A percentile compares a stretch with the other conserved stretches of the same genome.
Evolutionary conservation across 1,140 invertebrate species (phyloP).

Genomic region (Aplysia californica): DNA sequence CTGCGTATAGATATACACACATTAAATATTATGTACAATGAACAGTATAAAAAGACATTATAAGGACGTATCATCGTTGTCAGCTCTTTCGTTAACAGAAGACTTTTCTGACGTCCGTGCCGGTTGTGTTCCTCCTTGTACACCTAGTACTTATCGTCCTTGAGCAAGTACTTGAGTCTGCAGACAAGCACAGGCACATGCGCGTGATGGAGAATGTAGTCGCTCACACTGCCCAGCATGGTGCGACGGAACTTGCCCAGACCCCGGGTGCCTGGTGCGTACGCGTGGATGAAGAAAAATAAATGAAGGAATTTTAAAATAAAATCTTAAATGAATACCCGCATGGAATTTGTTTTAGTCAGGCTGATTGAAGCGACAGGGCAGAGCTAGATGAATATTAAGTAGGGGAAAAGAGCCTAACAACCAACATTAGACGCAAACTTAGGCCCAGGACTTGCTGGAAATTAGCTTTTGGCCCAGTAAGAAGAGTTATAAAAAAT

Average conservation of each 20-base stretch:
- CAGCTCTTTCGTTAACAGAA: not conserved
- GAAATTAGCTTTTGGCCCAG: too few species aligned
- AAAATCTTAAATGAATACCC: not conserved
- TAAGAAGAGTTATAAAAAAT: too few species aligned
- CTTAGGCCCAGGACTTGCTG: too few species aligned
- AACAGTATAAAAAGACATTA: not conserved
- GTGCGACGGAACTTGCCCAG: slow-evolving; percentile 31
- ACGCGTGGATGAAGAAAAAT: too few species aligned
- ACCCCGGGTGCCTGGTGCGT: slow-evolving; percentile 32
- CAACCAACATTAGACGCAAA: too few species aligned
- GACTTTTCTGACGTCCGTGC: not conserved
- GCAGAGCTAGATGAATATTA: too few species aligned
- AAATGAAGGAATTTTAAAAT: not conserved
- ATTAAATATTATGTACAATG: too few species aligned
- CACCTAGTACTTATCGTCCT: not conserved
- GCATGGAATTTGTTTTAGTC: not conserved
- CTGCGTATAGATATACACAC: too few species aligned
- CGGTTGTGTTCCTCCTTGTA: not conserved
- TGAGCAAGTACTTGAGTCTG: slow-evolving; percentile 16
- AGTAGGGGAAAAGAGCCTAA: too few species aligned
- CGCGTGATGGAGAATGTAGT: slow-evolving; percentile 35
- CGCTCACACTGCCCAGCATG: slow-evolving; percentile 32
- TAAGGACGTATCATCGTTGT: too few species aligned
- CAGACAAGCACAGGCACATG: slow-evolving; percentile 37
- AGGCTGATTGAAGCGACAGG: not conserved